Evolutionary conservation across 2,797 vertebrate species (phyloP).

Genomic region (Echeneis naucrates): DNA sequence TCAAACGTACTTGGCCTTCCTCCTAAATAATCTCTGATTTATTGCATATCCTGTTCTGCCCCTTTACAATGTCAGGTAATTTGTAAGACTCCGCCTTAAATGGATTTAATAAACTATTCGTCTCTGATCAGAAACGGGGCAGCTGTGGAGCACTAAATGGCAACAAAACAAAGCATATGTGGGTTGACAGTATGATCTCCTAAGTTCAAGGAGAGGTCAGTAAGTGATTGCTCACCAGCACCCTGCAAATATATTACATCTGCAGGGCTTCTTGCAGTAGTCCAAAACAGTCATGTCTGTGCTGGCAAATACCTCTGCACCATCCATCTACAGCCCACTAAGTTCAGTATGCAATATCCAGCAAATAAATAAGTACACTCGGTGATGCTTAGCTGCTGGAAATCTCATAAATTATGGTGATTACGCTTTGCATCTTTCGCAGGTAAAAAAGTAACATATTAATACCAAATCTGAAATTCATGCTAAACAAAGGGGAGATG

Average conservation of each 20-base stretch:
- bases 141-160: conserved; percentile 24
- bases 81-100: conserved; percentile 46
- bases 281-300: not conserved
- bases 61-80: conserved; percentile 32
- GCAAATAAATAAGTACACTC: conserved; percentile 26
- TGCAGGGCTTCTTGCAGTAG: conserved; percentile 1
- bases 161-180: conserved; percentile 25
- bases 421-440: conserved; percentile 16
- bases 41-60: conserved; percentile 29
- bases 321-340: not conserved
- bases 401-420: conserved; percentile 42
- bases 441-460: conserved; percentile 28
- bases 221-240: conserved; percentile 25
- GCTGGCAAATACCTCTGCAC: not conserved
- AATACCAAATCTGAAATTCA: conserved; percentile 8
- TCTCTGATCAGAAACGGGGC: conserved; percentile 49
- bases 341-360: conserved; percentile 36
- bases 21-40: conserved; percentile 40
- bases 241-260: conserved; percentile 15
- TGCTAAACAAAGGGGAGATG: not conserved
- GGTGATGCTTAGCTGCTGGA: conserved; percentile 18
- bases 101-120: conserved; percentile 49
- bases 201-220: conserved; percentile 69
- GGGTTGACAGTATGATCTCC: conserved; percentile 27
- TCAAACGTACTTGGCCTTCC: conserved; percentile 32